Evolutionary conservation across 2,888 invertebrate species (phyloP), one percentile per base, ranked within the genome.

Genomic region (Hoplodrina blanda): DNA sequence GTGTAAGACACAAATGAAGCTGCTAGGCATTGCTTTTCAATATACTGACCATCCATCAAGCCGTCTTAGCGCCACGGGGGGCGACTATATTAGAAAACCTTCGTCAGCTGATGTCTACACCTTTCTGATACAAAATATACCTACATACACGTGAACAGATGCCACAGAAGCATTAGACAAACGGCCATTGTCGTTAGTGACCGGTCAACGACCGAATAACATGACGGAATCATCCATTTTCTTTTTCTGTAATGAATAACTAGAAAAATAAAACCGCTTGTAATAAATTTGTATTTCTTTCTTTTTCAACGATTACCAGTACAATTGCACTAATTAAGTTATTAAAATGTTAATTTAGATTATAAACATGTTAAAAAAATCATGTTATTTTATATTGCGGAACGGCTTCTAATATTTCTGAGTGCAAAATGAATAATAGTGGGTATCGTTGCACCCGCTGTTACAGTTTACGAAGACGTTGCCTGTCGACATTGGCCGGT

Each of bases 71-170:
- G 79, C 96, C 73, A 79, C 91, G 78, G 96, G 96, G 94, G 95
- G 91, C 92, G 91, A 91, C 92, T 95, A 93, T 96, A 96, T 96
- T 95, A 95, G 94, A 95, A 92, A 93, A 92, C 93, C 94, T 92
- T 91, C 91, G 92, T 94, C 93, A 93, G 92, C 76, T 80, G 62
- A 85, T 88, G 83, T 77, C 80, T 85, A 85, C 85, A 85, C 78
- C 82, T 81, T 84, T 71, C 76, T 66, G 82, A 77, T 77, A 80
- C 72, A 80, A 65, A 62, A 70, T 72, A 72, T 67, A 76, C 64
- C 37, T 54, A 73, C 52, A 63, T 53, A 37, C 41, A 70, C 52
- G 69, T 50, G 44, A 70, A 74, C 74, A 83, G 64, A 83, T 84
- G 83, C 77, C 25, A 44, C 67, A 65, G 54, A 73, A 77, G 70